Conservation (phyloP, 2,113 vertebrate genomes). For the Ictalurus furcatus region DNA sequence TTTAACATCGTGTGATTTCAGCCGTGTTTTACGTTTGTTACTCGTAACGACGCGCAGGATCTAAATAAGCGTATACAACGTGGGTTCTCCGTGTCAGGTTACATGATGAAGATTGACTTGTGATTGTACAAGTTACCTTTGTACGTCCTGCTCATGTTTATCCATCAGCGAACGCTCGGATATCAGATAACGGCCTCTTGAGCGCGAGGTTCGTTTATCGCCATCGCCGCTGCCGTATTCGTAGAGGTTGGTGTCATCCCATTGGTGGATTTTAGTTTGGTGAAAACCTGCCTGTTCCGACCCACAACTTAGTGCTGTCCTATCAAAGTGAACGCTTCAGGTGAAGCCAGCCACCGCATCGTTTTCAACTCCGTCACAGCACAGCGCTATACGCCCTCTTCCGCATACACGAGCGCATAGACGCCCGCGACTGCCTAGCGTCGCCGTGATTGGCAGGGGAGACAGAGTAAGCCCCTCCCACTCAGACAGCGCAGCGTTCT, state of each 20-base stretch:
- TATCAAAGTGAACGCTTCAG: not conserved
- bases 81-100: not conserved
- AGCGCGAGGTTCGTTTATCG: not conserved
- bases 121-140: not conserved
- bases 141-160: not conserved
- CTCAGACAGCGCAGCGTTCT: not conserved
- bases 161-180: no score
- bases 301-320: not conserved
- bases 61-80: not conserved
- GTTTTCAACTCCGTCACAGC: no score
- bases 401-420: not conserved
- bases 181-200: not conserved
- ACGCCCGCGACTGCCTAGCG: not conserved
- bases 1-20: not conserved
- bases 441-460: not conserved
- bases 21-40: not conserved
- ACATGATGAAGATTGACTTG: not conserved
- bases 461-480: not conserved
- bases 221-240: no score
- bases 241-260: not conserved
- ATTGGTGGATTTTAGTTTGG: not conserved
- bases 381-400: not conserved
- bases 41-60: not conserved
- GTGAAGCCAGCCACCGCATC: not conserved
- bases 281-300: not conserved